phyloP scores from a whole-genome alignment of 2,888 invertebrate species.

The Trichogramma evanescens region DNA sequence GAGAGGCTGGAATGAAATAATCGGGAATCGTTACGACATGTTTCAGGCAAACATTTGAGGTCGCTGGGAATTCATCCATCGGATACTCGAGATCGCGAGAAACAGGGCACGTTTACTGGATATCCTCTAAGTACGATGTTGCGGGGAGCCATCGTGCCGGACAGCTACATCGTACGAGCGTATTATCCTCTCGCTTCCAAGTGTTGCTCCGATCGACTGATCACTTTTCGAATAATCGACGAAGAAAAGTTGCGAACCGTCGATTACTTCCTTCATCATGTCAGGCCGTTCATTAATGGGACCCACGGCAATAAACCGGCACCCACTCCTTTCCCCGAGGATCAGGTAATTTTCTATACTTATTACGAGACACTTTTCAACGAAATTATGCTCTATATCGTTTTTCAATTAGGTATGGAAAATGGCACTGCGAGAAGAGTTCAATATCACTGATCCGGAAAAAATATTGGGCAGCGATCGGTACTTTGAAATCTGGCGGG shows the following conservation, averaged over 20 bases:
- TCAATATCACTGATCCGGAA: conserved; percentile 34
- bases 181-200: conserved; percentile 47
- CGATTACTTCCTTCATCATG: conserved; percentile 52
- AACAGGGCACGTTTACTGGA: conserved; percentile 51
- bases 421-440: conserved; percentile 46
- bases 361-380: not conserved
- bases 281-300: conserved; percentile 47
- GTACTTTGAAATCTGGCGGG: conserved; percentile 50
- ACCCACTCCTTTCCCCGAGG: conserved; percentile 43
- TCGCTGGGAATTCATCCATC: conserved; percentile 48
- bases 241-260: conserved; percentile 51
- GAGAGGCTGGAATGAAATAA: not conserved
- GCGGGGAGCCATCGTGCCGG: conserved; percentile 41
- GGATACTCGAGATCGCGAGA: conserved; percentile 51
- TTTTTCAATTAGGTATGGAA: conserved; percentile 48
- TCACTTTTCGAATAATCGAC: conserved; percentile 52
- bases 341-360: conserved; percentile 37
- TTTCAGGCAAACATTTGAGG: conserved; percentile 51
- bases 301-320: conserved; percentile 46
- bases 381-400: not conserved
- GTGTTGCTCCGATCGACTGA: conserved; percentile 51
- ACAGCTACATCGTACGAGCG: conserved; percentile 49
- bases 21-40: not conserved
- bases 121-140: conserved; percentile 41
- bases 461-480: conserved; percentile 44